phyloP scores from a whole-genome alignment of 30 jellyfish, hydroid and myxozoan species.

The Mastigias papua region DNA sequence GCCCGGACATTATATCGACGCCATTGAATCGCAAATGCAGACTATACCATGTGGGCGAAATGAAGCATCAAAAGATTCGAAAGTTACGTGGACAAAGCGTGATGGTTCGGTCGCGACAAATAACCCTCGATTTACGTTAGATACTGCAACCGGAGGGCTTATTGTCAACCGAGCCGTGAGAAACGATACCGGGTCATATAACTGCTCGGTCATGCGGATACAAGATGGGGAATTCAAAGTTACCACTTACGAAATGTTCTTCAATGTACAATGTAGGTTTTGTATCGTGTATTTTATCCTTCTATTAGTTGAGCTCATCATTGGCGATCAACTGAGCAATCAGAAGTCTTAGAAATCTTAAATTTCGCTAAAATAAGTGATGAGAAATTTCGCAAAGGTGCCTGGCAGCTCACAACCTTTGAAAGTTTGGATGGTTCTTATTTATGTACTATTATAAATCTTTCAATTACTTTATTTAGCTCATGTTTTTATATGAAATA shows the following conservation, averaged over 20 bases:
- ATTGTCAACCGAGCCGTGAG: slow-evolving; percentile 74
- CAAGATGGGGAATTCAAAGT: slow-evolving; percentile 67
- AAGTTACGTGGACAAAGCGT: slow-evolving; percentile 84
- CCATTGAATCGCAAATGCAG: slow-evolving; percentile 81
- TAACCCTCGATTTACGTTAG: slow-evolving; percentile 77
- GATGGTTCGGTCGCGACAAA: slow-evolving; percentile 84
- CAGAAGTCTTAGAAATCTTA: no score
- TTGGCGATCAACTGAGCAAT: no score
- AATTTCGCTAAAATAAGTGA: no score
- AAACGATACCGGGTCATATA: slow-evolving; percentile 87
- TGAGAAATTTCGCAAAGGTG: no score
- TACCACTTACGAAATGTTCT: slow-evolving; percentile 86
- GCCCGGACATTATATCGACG: slow-evolving; percentile 93
- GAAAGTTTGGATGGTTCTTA: no score
- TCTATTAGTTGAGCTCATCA: neutral
- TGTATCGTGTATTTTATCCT: neutral
- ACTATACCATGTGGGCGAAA: slow-evolving; percentile 88
- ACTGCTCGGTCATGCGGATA: slow-evolving; percentile 76
- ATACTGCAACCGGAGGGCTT: slow-evolving; percentile 80
- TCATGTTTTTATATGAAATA: no score
- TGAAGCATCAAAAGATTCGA: slow-evolving; percentile 45
- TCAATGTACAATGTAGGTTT: slow-evolving; percentile 94
- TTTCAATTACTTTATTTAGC: no score
- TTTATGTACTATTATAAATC: no score
- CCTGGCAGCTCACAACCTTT: no score